Evolutionary conservation across 30 jellyfish, hydroid and myxozoan genomes (phyloP).

Genomic region (Chironex yamaguchii): DNA sequence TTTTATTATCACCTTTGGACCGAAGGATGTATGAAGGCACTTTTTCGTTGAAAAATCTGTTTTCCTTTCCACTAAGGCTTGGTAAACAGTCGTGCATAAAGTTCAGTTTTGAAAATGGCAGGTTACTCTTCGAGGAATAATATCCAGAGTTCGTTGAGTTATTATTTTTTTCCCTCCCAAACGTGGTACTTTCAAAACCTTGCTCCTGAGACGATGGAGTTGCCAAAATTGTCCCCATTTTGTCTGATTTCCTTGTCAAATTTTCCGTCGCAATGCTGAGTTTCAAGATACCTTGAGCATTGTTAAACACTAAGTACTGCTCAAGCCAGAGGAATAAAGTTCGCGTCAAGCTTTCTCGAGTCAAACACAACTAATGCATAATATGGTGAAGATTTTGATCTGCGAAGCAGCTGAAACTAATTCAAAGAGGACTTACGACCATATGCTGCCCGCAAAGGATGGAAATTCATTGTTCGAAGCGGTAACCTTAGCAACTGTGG

Average conservation of each 20-base stretch:
- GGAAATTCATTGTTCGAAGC: background rate
- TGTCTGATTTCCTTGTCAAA: too few relatives aligned
- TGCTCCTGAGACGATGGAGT: constrained; percentile 66
- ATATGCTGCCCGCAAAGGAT: background rate
- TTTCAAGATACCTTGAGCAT: too few relatives aligned
- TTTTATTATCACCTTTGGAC: constrained; percentile 72
- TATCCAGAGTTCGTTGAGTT: constrained; percentile 48
- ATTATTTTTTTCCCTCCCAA: constrained; percentile 73
- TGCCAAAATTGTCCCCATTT: constrained; percentile 93
- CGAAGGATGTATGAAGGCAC: constrained; percentile 87
- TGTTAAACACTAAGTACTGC: too few relatives aligned
- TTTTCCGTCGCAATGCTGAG: too few relatives aligned
- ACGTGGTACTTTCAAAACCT: constrained; percentile 28
- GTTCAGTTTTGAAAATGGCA: constrained; percentile 85
- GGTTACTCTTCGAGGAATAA: constrained; percentile 69
- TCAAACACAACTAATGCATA: background rate
- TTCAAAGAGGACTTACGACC: background rate
- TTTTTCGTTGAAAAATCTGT: constrained; percentile 84
- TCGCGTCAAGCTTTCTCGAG: background rate
- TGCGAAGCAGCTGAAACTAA: background rate
- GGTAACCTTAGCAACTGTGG: background rate
- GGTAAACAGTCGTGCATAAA: constrained; percentile 96
- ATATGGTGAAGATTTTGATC: background rate
- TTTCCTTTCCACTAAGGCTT: constrained; percentile 86
- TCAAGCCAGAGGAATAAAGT: too few relatives aligned